phyloP scores from a whole-genome alignment of 2,888 invertebrate genomes.

The Drosophila ochracea region DNA sequence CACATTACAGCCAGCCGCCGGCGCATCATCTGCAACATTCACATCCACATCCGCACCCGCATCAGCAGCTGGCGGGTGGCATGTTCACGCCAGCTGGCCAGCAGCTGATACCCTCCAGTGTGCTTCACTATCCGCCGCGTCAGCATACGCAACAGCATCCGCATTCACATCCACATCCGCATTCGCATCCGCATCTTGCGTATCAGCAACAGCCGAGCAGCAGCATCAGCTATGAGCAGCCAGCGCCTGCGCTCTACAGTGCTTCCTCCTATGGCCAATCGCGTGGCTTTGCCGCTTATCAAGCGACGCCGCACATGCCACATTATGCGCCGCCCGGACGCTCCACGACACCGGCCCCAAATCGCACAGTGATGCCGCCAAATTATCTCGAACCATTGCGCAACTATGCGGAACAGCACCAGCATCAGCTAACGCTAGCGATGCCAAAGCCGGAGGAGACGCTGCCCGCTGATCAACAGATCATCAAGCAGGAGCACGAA shows the following conservation, averaged over 20 bases:
- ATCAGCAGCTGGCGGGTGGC: conserved; percentile 48
- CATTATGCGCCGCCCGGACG: conserved; percentile 66
- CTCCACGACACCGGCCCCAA: conserved; percentile 69
- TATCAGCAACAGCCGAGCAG: conserved; percentile 23
- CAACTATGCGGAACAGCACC: conserved; percentile 58
- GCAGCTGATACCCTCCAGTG: conserved; percentile 79
- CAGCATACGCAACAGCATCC: conserved; percentile 30
- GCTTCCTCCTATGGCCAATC: conserved; percentile 63
- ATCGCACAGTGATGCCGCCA: conserved; percentile 72
- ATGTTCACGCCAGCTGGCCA: conserved; percentile 79
- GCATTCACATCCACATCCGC: background rate
- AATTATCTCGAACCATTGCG: conserved; percentile 67
- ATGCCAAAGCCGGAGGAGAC: conserved; percentile 62
- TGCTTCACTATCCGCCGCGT: conserved; percentile 80
- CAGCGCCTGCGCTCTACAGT: conserved; percentile 66
- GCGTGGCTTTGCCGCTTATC: conserved; percentile 63
- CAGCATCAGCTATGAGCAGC: conserved; percentile 58
- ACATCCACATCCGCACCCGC: background rate
- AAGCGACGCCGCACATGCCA: conserved; percentile 30
- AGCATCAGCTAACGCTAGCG: conserved; percentile 33
- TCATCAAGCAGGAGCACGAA: conserved; percentile 52
- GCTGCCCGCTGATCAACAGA: conserved; percentile 21
- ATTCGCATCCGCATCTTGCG: conserved; percentile 11
- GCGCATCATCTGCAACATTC: conserved; percentile 25
- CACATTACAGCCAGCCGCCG: conserved; percentile 64